Evolutionary conservation across 2,888 invertebrate genomes (phyloP).

Genomic region (Julus scandinavius): DNA sequence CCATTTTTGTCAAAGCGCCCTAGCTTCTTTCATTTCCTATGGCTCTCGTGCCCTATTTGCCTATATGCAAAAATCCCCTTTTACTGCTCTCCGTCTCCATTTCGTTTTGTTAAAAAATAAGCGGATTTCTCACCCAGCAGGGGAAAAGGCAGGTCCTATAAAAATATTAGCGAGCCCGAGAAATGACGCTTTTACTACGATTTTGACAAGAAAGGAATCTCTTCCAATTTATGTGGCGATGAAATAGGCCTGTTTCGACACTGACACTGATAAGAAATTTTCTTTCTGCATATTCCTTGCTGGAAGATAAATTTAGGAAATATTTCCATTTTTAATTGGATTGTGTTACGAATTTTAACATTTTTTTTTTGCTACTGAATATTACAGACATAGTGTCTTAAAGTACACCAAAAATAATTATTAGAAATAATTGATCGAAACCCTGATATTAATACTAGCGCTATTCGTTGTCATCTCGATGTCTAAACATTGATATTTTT

Average conservation of each 20-base stretch:
- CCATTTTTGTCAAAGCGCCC: constrained; percentile 42
- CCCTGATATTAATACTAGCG: neutral
- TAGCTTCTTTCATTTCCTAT: constrained; percentile 40
- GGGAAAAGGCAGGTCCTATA: constrained; percentile 4
- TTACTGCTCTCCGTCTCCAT: neutral
- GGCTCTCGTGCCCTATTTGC: constrained; percentile 19
- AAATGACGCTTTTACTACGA: neutral
- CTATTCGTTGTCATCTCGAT: too few relatives aligned
- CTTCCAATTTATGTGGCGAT: neutral
- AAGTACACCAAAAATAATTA: too few relatives aligned
- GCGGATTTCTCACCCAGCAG: constrained; percentile 35
- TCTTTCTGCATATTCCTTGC: too few relatives aligned
- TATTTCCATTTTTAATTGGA: too few relatives aligned
- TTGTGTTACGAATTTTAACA: too few relatives aligned
- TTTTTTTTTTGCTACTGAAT: too few relatives aligned
- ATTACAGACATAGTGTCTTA: too few relatives aligned
- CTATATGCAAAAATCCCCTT: constrained; percentile 13
- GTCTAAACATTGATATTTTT: neutral
- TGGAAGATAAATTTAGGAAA: too few relatives aligned
- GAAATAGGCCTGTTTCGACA: neutral
- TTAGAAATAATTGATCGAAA: too few relatives aligned
- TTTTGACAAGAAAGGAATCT: constrained; percentile 3
- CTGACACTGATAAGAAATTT: too few relatives aligned
- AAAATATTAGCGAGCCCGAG: neutral
- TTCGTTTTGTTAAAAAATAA: constrained; percentile 6